phyloP scores from a whole-genome alignment of 2,888 invertebrate genomes.

The Cosmia pyralina region DNA sequence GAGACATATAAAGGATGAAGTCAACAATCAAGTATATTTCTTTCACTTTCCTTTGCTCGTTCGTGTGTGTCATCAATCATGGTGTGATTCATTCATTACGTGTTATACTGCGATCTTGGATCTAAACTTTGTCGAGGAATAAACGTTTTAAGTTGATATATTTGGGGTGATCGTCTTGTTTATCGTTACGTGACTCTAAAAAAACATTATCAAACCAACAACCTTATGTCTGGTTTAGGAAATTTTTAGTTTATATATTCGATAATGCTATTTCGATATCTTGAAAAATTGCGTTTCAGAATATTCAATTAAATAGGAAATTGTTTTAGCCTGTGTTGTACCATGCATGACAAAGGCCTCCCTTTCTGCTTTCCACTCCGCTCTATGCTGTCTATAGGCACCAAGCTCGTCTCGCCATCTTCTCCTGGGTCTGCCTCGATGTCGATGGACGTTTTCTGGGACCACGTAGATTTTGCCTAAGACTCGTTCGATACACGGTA shows the following conservation, averaged over 20 bases:
- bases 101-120: constrained; percentile 25
- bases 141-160: constrained; percentile 5
- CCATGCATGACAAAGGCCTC: no score
- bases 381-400: no score
- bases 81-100: constrained; percentile 58
- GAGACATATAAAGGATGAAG: constrained; percentile 51
- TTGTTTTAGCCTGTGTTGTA: no score
- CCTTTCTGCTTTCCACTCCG: no score
- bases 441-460: no score
- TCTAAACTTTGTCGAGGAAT: constrained; percentile 14
- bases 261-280: neutral
- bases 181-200: neutral
- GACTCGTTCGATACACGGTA: no score
- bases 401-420: no score
- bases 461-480: no score
- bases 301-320: neutral
- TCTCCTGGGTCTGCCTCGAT: no score
- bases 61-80: constrained; percentile 59
- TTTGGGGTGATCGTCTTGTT: constrained; percentile 12
- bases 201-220: neutral
- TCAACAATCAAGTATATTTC: constrained; percentile 61
- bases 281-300: neutral
- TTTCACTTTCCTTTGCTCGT: constrained; percentile 49
- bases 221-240: no score
- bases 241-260: neutral